phyloP scores from a whole-genome alignment of 2,888 invertebrate genomes.

The Meteorus colon region DNA sequence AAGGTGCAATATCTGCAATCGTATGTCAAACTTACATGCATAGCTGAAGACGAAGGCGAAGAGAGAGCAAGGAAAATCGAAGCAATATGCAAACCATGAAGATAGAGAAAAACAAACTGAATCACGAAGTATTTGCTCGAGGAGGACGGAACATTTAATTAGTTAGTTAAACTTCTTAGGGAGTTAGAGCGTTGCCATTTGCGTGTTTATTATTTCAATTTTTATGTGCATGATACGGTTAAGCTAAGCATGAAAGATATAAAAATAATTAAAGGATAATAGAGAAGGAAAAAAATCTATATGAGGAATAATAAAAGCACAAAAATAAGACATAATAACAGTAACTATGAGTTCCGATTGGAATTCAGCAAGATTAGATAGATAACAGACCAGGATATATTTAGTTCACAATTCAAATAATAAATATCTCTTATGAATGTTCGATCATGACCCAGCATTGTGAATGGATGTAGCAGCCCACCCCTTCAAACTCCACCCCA shows the following conservation, averaged over 20 bases:
- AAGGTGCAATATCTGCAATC: constrained; percentile 9
- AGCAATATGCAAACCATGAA: not conserved
- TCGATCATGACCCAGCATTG: constrained; percentile 10
- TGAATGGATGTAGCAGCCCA: constrained; percentile 1
- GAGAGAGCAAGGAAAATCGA: not conserved
- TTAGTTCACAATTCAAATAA: constrained; percentile 7
- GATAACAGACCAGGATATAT: constrained; percentile 15
- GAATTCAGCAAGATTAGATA: constrained; percentile 3
- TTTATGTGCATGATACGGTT: no score
- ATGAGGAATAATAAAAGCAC: not conserved
- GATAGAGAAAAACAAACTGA: not conserved
- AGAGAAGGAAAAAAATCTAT: not conserved
- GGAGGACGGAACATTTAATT: not conserved
- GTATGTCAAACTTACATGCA: constrained; percentile 9
- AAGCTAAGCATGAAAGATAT: not conserved
- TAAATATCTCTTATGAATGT: constrained; percentile 29
- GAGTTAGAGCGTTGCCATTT: not conserved
- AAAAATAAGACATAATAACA: not conserved
- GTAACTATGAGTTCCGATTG: not conserved
- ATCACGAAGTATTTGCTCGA: not conserved
- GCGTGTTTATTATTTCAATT: not conserved
- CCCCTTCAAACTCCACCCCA: not conserved
- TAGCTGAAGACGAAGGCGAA: not conserved
- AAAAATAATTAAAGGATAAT: constrained; percentile 2
- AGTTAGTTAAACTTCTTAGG: not conserved